phyloP scores from a whole-genome alignment of 2,888 invertebrate genomes.

The Eupithecia exiguata region DNA sequence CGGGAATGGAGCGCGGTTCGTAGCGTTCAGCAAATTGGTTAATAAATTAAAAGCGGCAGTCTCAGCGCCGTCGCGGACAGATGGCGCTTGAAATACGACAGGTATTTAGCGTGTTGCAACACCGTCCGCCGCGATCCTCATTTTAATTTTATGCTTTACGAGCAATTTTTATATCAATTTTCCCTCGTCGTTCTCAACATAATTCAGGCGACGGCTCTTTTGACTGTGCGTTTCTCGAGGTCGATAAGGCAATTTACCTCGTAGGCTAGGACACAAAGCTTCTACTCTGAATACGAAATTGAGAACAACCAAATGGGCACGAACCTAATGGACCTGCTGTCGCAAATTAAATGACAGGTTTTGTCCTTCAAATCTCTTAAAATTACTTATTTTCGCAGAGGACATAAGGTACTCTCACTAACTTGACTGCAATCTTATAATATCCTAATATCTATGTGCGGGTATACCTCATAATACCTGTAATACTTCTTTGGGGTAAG shows the following conservation, averaged over 20 bases:
- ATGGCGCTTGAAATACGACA: slow-evolving; percentile 82
- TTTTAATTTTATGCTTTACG: slow-evolving; percentile 83
- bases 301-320: slow-evolving; percentile 44
- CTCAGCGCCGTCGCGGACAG: slow-evolving; percentile 80
- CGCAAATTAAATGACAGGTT: slow-evolving; percentile 17
- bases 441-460: no score
- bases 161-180: slow-evolving; percentile 82
- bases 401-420: neutral
- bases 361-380: neutral
- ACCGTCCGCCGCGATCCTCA: slow-evolving; percentile 74
- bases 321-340: slow-evolving; percentile 22
- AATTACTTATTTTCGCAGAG: neutral
- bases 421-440: neutral
- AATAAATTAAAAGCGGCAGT: slow-evolving; percentile 83
- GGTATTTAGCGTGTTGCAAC: slow-evolving; percentile 83
- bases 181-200: slow-evolving; percentile 69
- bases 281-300: slow-evolving; percentile 53
- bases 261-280: slow-evolving; percentile 53
- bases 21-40: slow-evolving; percentile 80
- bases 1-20: slow-evolving; percentile 70
- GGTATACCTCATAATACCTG: no score
- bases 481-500: no score
- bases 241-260: slow-evolving; percentile 67
- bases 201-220: slow-evolving; percentile 62
- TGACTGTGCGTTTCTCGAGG: slow-evolving; percentile 62